Percentiles rank a stretch among this genome's conserved stretches.
phyloP scores from a whole-genome alignment of 2,888 invertebrate genomes.

The Sisyra nigra region DNA sequence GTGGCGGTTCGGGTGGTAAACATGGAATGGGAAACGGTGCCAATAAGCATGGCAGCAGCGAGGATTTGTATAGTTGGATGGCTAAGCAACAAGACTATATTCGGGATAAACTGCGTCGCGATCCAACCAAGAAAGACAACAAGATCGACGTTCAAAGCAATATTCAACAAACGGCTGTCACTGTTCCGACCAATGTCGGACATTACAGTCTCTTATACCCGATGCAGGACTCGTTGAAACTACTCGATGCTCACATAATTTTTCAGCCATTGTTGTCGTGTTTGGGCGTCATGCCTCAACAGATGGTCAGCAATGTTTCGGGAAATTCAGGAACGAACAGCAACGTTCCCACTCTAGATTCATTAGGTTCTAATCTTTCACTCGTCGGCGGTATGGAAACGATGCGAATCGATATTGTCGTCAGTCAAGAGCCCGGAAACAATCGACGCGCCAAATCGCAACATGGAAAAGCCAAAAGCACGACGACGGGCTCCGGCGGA shows the following conservation, averaged over 20 bases:
- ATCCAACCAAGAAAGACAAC: slow-evolving; percentile 9
- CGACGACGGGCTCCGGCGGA: slow-evolving; percentile 5
- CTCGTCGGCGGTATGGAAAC: slow-evolving; percentile 72
- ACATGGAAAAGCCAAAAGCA: slow-evolving; percentile 26
- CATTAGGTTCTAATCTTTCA: slow-evolving; percentile 75
- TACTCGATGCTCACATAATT: slow-evolving; percentile 85
- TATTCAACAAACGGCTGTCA: background rate
- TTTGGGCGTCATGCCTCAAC: slow-evolving; percentile 81
- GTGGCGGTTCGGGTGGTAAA: slow-evolving; percentile 31
- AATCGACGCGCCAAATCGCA: background rate
- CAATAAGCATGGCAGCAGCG: slow-evolving; percentile 4
- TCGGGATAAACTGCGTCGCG: slow-evolving; percentile 23
- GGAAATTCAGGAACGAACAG: slow-evolving; percentile 29
- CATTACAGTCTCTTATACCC: slow-evolving; percentile 34
- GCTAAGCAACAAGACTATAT: slow-evolving; percentile 65
- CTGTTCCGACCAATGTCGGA: slow-evolving; percentile 5
- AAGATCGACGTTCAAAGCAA: slow-evolving; percentile 1
- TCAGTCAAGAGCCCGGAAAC: slow-evolving; percentile 60
- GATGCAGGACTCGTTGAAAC: slow-evolving; percentile 65
- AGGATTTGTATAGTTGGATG: slow-evolving; percentile 91
- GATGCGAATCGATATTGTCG: slow-evolving; percentile 86
- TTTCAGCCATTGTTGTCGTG: slow-evolving; percentile 83
- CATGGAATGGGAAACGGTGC: slow-evolving; percentile 27
- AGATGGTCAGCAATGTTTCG: slow-evolving; percentile 35
- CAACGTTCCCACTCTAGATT: slow-evolving; percentile 58